These are phyloP conservation scores for Tetrax tetrax DNA, from an alignment of 2,113 vertebrate genomes.

Conservation along the genomic window DNA sequence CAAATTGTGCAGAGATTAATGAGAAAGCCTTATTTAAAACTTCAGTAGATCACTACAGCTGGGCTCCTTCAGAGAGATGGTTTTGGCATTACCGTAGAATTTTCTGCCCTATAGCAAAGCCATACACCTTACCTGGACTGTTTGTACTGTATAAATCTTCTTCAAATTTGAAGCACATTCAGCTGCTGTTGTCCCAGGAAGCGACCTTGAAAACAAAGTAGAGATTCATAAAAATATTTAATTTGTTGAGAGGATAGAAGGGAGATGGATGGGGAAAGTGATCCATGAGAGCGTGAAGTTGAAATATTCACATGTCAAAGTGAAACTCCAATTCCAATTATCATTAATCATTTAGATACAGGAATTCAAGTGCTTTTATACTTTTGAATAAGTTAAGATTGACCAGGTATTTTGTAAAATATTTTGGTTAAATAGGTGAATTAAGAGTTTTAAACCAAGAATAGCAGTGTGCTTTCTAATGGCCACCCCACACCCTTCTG, in stretches of 20 bases:
- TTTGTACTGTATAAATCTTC: constrained; percentile 94
- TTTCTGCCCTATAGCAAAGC: neutral
- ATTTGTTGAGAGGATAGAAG: neutral
- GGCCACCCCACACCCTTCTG: neutral
- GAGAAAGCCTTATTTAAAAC: neutral
- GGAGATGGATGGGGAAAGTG: neutral
- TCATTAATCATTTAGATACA: neutral
- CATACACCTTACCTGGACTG: constrained; percentile 84
- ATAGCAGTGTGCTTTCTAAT: fast-evolving
- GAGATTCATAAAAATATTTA: neutral
- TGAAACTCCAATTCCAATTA: neutral
- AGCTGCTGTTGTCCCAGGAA: constrained; percentile 93
- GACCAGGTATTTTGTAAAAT: neutral
- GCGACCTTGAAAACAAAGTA: constrained; percentile 78
- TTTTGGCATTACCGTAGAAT: neutral
- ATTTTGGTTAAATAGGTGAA: neutral
- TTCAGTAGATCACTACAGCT: neutral
- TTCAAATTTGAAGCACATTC: constrained; percentile 94
- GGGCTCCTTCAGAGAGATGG: neutral
- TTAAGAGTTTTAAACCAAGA: neutral
- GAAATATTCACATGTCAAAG: neutral
- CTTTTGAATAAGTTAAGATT: neutral
- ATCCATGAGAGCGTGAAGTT: fast-evolving
- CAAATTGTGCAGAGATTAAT: neutral
- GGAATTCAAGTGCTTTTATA: neutral